Base-by-base conservation (phyloP, 1,140 invertebrate species). In the Eufriesea mexicana region DNA sequence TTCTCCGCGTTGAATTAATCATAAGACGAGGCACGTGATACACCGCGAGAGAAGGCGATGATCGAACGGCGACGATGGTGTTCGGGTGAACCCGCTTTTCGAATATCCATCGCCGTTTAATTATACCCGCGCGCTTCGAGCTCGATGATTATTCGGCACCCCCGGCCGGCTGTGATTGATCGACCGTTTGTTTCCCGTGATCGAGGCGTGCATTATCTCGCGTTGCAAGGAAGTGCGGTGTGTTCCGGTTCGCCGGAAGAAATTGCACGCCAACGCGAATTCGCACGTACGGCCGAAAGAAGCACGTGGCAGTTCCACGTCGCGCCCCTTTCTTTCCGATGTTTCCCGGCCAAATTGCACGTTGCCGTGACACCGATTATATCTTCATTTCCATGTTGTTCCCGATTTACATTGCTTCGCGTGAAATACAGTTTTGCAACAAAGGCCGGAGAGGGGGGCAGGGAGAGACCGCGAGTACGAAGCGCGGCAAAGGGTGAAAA, bases 281-380 rank as follows among this genome's bases (percentile, higher is more conserved):
- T 59, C 28, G 66, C 66, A 47, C 66, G 54, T 70, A 70, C n/a
- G 20, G 18, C 6, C 16, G 18, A 72, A 79, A 72, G 55, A 62
- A 79, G 51, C 28, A 49, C 55, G 28, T 47, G 55, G 45, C 25
- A 57, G 51, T 70, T 42, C 61, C 20, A 62, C 20, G 51, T 61
- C 47, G 55, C 16, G 20, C 45, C 12, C 28, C 25, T 25, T 79
- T 61, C 55, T 79, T 72, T 51, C n/a, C 77, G 55, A 79, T 49
- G 55, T 79, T 79, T 72, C 68, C 54, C 8, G 18, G 25, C 61
- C 66, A 78, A 78, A 78, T 78, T 68, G 76, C 76, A 70, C 23
- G 76, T 78, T 78, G 76, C 51, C 76, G 76, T 78, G 76, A 68
- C 76, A 78, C 66, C 77, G 77, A 79, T 79, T 79, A 79, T 72